phyloP scores from a whole-genome alignment of 2,888 invertebrate genomes.

The Cloeon dipterum region DNA sequence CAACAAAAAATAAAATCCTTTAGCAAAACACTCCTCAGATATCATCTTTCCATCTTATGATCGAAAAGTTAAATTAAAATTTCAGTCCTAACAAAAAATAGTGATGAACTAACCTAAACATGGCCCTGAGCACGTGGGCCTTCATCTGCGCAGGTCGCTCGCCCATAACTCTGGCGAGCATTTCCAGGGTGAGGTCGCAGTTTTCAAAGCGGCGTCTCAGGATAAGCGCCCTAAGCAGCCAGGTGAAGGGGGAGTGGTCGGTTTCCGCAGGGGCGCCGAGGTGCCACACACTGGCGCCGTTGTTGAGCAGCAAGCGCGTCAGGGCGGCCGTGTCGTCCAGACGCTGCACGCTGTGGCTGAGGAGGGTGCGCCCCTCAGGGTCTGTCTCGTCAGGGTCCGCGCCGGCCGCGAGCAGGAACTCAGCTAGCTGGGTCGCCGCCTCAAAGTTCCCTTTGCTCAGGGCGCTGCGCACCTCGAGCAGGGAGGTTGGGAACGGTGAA shows the following conservation, averaged over 20 bases:
- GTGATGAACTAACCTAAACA: too few species aligned
- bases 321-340: slow-evolving; percentile 13
- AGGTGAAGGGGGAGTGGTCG: slow-evolving; percentile 11
- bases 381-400: slow-evolving; percentile 12
- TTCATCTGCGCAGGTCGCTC: slow-evolving; percentile 13
- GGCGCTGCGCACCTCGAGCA: slow-evolving; percentile 5
- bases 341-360: slow-evolving; percentile 13
- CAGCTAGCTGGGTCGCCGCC: slow-evolving; percentile 10
- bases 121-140: slow-evolving; percentile 13
- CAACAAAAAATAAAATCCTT: too few species aligned
- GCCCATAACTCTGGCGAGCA: slow-evolving; percentile 12
- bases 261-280: not conserved
- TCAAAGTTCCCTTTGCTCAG: slow-evolving; percentile 11
- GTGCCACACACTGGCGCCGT: slow-evolving; percentile 14
- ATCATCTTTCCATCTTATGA: too few species aligned
- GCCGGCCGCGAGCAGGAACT: slow-evolving; percentile 11
- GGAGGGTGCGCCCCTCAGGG: slow-evolving; percentile 12
- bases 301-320: slow-evolving; percentile 13
- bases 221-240: slow-evolving; percentile 14
- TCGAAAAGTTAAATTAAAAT: too few species aligned
- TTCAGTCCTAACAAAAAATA: too few species aligned
- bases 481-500: too few species aligned
- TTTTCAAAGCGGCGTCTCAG: slow-evolving; percentile 11
- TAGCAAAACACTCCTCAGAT: too few species aligned
- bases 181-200: slow-evolving; percentile 10